Conservation (phyloP, 2,888 invertebrate species). For the Alviniconcha strummeri region DNA sequence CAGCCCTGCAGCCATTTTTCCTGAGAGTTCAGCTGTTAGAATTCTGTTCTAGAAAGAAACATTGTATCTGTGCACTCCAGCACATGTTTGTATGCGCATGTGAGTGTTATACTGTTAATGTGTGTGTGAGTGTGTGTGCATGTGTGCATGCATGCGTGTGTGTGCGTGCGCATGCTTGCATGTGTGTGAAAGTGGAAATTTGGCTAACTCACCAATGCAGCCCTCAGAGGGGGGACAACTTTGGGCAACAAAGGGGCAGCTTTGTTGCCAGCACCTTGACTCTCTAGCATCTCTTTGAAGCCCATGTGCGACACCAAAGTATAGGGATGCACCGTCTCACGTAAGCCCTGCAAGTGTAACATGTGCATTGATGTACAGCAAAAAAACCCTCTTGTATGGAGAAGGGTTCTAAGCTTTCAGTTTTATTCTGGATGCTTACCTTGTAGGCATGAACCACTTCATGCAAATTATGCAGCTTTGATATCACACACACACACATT, state of each 20-base stretch:
- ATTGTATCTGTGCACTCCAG: no score
- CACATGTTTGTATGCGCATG: neutral
- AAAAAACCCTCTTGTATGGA: no score
- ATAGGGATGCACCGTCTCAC: conserved; percentile 71
- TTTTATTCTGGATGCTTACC: no score
- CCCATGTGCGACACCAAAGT: conserved; percentile 70
- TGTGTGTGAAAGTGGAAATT: neutral
- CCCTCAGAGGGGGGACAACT: conserved; percentile 63
- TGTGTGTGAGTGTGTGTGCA: neutral
- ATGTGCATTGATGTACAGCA: no score
- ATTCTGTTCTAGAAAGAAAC: no score
- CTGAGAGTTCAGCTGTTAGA: no score
- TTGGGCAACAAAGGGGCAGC: conserved; percentile 66
- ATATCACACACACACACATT: no score
- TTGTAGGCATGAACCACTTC: no score
- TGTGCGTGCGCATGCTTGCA: neutral
- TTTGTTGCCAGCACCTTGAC: conserved; percentile 58
- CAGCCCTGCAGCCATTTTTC: no score
- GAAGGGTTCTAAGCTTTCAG: no score
- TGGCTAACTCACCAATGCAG: conserved; percentile 61
- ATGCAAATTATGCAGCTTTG: no score
- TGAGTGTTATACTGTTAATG: neutral
- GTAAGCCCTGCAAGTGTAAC: conserved; percentile 60
- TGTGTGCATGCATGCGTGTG: neutral
- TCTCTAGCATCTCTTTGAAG: conserved; percentile 68